Evolutionary conservation across 2,888 invertebrate genomes (phyloP).

Genomic region (Apamea anceps): DNA sequence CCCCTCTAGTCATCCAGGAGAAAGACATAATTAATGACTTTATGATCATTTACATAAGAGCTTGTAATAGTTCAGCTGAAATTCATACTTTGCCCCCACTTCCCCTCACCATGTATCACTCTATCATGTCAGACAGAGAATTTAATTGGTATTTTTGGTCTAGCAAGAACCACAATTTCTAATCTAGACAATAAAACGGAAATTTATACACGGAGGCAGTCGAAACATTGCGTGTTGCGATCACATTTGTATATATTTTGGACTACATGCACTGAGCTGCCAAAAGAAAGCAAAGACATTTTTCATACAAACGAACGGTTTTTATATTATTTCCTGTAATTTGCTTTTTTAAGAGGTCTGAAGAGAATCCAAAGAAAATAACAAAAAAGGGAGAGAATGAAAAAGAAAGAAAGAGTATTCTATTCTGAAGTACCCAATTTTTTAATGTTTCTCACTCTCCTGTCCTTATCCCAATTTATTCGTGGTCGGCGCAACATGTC

Average conservation of each 20-base stretch:
- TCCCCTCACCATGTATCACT: too few relatives aligned
- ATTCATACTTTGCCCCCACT: too few relatives aligned
- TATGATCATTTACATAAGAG: neutral
- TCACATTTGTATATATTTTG: constrained; percentile 33
- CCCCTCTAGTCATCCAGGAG: neutral
- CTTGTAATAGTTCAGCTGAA: too few relatives aligned
- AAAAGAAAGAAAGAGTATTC: too few relatives aligned
- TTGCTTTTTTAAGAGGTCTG: neutral
- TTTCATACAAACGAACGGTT: neutral
- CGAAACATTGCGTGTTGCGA: constrained; percentile 37
- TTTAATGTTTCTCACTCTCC: too few relatives aligned
- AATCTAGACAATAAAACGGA: constrained; percentile 27
- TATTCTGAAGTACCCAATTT: neutral
- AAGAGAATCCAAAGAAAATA: neutral
- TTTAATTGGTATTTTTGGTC: neutral
- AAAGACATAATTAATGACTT: neutral
- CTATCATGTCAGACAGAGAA: neutral
- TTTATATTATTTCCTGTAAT: constrained; percentile 8
- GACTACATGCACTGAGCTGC: constrained; percentile 6
- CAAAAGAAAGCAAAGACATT: constrained; percentile 21
- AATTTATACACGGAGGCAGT: constrained; percentile 1
- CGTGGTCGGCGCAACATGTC: too few relatives aligned
- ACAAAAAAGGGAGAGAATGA: too few relatives aligned
- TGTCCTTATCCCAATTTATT: too few relatives aligned
- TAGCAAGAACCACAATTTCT: constrained; percentile 14